Base-by-base conservation (phyloP, 2,113 vertebrate genomes). In the Paradoxurus hermaphroditus region DNA sequence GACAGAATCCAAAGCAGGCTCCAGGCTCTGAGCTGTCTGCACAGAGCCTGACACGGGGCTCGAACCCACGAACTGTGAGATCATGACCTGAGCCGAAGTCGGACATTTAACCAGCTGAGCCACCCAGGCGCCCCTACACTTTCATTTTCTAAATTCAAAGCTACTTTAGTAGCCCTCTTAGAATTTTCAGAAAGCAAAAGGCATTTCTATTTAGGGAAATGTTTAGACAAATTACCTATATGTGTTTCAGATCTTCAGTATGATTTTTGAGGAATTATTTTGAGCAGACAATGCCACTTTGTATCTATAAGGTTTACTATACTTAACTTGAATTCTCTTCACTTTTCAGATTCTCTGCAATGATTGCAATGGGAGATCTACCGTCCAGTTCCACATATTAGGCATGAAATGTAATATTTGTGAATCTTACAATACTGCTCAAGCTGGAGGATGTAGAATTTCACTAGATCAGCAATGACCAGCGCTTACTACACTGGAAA, bases 361-460 rank as follows among this genome's bases (percentile, higher is more conserved):
- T 9, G 99, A 99, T 98, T 99, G 99, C 98, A 99, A 98, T 68
- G 85, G 98, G 78, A 99, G 99, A 86, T 99, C 99, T 92, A 99
- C 98, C 0, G 99, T 99, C 84, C 98, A 99, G 75, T 99, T 99
- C 97, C 99, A 99, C 67, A 99, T 99, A 34, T 94, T 99, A 97
- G 99, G 99, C 90, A 99, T 99, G 99, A 99, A 99, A 97, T 99
- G 99, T 98, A 98, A 97, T 34, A 95, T 94, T 91, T 99, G 99
- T 90, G 99, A 99, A 2, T 99, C 99, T 0, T 99, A 99, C 96
- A 99, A 99, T 97, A 99, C 99, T 0, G 98, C 99, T 3, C 99
- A 99, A 95, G 99, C 99, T 4, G 99, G 99, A 44, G 99, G 98
- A 2, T 98, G 99, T 70, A 93, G 89, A 68, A 98, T 98, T 75